Conservation (phyloP, 2,113 vertebrate genomes). For the Nibea albiflora region DNA sequence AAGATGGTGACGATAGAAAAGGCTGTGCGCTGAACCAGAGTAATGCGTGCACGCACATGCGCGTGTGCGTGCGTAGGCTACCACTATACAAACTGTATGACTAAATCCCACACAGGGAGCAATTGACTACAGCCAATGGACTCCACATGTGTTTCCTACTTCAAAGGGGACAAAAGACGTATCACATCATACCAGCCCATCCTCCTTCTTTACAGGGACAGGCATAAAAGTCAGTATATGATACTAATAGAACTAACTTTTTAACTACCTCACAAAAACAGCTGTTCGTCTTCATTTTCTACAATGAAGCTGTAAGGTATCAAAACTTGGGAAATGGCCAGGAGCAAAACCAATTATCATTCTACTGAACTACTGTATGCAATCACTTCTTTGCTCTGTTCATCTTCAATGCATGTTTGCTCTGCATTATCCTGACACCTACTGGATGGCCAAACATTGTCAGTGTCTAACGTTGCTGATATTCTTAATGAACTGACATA, state of each 20-base stretch:
- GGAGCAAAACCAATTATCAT: neutral
- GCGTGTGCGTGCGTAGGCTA: slow-evolving; percentile 47
- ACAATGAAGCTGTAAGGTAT: neutral
- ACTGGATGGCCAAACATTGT: slow-evolving; percentile 45
- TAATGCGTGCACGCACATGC: too few relatives aligned
- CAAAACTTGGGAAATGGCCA: neutral
- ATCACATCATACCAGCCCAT: slow-evolving; percentile 40
- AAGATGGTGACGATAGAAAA: slow-evolving; percentile 48
- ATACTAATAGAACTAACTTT: neutral
- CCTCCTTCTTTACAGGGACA: slow-evolving; percentile 18
- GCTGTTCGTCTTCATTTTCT: neutral
- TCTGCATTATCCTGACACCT: slow-evolving; percentile 70
- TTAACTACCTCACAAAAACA: slow-evolving; percentile 15
- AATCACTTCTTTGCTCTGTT: neutral
- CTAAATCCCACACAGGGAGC: slow-evolving; percentile 70
- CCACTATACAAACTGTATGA: slow-evolving; percentile 61
- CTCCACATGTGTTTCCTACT: slow-evolving; percentile 69
- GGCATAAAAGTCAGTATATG: slow-evolving; percentile 11
- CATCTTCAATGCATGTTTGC: slow-evolving; percentile 18
- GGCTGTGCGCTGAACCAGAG: slow-evolving; percentile 32
- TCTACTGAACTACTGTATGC: neutral
- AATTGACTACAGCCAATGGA: slow-evolving; percentile 61
- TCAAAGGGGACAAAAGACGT: slow-evolving; percentile 52
- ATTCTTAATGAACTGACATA: too few relatives aligned
- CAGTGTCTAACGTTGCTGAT: neutral